Percentiles rank a stretch among this genome's conserved stretches.
Evolutionary conservation across 2,797 vertebrate species (phyloP).

Genomic region (Rhinophrynus dorsalis): DNA sequence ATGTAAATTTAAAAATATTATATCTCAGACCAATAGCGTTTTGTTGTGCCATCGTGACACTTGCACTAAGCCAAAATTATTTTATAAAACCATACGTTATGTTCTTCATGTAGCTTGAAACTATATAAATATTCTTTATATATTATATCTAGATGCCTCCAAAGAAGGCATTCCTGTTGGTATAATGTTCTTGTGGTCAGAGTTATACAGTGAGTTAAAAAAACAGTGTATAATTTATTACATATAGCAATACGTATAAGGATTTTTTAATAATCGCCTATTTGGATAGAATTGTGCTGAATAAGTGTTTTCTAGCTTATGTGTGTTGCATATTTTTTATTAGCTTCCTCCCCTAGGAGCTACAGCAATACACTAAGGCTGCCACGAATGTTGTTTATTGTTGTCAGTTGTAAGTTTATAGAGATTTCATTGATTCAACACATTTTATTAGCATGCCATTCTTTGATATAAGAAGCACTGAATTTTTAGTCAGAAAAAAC

Average conservation of each 20-base stretch:
- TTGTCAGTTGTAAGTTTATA: slow-evolving; percentile 5
- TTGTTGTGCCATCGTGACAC: no score
- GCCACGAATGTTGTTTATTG: slow-evolving; percentile 16
- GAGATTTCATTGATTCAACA: slow-evolving; percentile 7
- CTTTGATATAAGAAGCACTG: neutral
- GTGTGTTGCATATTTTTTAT: slow-evolving; percentile 12
- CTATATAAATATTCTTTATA: no score
- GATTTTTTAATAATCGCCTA: neutral
- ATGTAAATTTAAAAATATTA: no score
- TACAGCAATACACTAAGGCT: neutral
- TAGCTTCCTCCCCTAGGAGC: slow-evolving; percentile 7
- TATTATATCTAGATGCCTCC: no score
- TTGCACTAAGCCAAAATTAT: no score
- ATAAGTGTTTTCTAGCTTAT: neutral
- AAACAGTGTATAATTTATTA: neutral
- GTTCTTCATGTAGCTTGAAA: no score
- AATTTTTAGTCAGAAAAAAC: no score
- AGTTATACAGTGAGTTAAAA: neutral
- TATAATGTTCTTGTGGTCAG: neutral
- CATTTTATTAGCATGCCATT: neutral
- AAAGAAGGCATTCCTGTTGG: no score
- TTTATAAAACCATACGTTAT: no score
- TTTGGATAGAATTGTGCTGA: slow-evolving; percentile 3
- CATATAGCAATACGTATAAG: neutral
- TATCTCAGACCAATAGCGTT: no score